Percentiles rank a stretch among this genome's conserved stretches.
These are phyloP conservation scores for Luscinia luscinia DNA, from an alignment of 2,797 vertebrate species.

Conservation along the genomic window DNA sequence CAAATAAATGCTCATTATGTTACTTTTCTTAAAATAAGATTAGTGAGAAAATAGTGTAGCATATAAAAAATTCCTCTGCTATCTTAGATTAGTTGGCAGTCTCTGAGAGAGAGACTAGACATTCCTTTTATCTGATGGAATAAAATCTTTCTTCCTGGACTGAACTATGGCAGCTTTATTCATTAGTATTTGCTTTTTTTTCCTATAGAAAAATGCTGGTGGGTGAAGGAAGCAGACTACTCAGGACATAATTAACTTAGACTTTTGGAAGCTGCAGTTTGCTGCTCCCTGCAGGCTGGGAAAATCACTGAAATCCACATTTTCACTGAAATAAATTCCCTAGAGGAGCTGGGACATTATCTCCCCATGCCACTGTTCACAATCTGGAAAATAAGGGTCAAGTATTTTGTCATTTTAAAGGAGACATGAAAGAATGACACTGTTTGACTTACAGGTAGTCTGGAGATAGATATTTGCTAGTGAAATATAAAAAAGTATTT, in stretches of 20 bases:
- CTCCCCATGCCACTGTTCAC: neutral
- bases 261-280: neutral
- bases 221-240: neutral
- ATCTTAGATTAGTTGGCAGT: neutral
- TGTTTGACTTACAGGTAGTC: neutral
- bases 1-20: constrained; percentile 47
- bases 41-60: constrained; percentile 21
- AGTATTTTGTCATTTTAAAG: neutral
- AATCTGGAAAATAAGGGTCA: neutral
- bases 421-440: neutral
- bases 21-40: constrained; percentile 49
- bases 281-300: neutral
- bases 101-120: neutral
- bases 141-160: neutral
- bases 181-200: neutral
- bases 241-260: neutral
- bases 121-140: constrained; percentile 23
- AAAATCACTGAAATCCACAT: neutral
- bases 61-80: constrained; percentile 6
- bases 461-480: neutral
- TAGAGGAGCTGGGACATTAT: neutral
- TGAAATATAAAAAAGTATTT: neutral
- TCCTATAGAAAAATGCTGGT: neutral
- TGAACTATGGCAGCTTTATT: neutral
- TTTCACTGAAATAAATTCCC: neutral